These are phyloP conservation scores for Urocolius indicus DNA, from an alignment of 2,113 vertebrate genomes.

Conservation along the genomic window DNA sequence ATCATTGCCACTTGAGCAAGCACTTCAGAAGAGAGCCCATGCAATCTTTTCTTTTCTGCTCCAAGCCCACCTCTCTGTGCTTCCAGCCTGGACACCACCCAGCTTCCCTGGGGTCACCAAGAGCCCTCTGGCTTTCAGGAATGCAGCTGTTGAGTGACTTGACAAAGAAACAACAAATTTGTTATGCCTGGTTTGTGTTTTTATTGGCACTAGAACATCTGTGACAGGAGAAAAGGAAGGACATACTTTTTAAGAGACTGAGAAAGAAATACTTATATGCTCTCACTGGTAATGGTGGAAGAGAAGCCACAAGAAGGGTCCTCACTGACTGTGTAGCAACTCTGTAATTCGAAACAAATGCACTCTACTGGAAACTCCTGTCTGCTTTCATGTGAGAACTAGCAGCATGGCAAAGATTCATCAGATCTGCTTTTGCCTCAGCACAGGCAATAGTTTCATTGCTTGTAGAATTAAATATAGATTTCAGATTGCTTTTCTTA, in stretches of 20 bases:
- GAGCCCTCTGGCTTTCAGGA: background rate
- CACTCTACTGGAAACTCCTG: background rate
- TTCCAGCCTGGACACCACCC: background rate
- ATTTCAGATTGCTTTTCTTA: background rate
- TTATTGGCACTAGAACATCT: background rate
- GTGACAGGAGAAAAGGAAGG: background rate
- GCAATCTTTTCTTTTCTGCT: background rate
- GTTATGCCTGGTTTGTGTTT: background rate
- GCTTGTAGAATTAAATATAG: background rate
- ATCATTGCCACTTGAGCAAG: rapidly evolving
- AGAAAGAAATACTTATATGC: background rate
- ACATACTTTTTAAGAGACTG: background rate
- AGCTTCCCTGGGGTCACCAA: rapidly evolving
- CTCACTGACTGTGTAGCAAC: rapidly evolving
- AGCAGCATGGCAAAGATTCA: background rate
- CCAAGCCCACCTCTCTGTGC: background rate
- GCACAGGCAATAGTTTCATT: background rate
- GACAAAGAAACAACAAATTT: background rate
- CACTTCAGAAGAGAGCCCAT: rapidly evolving
- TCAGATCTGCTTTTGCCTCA: background rate
- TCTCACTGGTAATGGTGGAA: background rate
- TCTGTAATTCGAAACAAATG: background rate
- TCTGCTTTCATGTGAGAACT: background rate
- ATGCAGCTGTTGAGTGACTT: background rate
- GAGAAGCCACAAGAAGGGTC: background rate